Evolutionary conservation across 2,888 invertebrate genomes (phyloP).

Genomic region (Sesamia inferens): DNA sequence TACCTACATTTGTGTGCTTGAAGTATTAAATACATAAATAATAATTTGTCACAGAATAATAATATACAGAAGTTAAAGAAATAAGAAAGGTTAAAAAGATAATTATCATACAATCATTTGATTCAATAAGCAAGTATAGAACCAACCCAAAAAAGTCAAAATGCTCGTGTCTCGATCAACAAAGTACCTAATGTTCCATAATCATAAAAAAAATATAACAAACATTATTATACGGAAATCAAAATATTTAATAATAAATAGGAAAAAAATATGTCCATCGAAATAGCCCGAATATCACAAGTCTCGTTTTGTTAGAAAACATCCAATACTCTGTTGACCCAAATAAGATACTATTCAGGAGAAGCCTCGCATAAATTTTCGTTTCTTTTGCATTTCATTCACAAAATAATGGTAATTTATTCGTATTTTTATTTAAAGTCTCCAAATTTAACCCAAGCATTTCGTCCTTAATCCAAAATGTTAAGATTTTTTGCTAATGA

Average conservation of each 20-base stretch:
- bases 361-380: conserved; percentile 46
- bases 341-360: conserved; percentile 44
- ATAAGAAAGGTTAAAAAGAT: too few relatives aligned
- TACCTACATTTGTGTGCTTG: neutral
- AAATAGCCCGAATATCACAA: conserved; percentile 8
- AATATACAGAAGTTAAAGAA: too few relatives aligned
- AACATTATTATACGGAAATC: neutral
- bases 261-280: neutral
- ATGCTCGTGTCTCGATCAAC: neutral
- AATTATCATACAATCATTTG: neutral
- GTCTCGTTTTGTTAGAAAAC: conserved; percentile 21
- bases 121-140: neutral
- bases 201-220: neutral
- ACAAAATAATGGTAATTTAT: conserved; percentile 55
- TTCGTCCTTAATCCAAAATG: neutral
- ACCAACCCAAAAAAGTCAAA: neutral
- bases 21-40: neutral
- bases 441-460: neutral
- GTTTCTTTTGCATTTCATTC: conserved; percentile 47
- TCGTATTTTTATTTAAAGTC: conserved; percentile 51
- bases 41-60: too few relatives aligned
- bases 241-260: neutral
- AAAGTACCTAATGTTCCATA: neutral
- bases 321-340: conserved; percentile 54
- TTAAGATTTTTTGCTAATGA: conserved; percentile 15